Conservation (phyloP, 2,888 invertebrate species). For the Pycnomerus fuliginosus region DNA sequence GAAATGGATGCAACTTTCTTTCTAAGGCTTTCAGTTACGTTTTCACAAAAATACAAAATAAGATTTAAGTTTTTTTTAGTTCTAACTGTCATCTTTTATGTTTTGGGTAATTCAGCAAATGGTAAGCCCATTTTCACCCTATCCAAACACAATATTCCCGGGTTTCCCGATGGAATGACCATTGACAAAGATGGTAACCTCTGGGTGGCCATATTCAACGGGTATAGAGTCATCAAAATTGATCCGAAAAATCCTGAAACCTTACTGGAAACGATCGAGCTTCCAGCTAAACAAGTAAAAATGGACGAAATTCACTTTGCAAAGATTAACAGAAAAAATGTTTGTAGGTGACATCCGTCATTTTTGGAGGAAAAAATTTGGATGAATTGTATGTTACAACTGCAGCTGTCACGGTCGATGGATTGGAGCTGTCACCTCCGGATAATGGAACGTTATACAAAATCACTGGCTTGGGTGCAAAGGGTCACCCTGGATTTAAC, state of each 20-base stretch:
- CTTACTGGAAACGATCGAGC: constrained; percentile 59
- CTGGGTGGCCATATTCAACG: constrained; percentile 76
- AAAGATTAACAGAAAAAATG: neutral
- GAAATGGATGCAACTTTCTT: too few species aligned
- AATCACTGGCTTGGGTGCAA: constrained; percentile 45
- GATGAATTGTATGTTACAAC: constrained; percentile 38
- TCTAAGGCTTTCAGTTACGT: too few species aligned
- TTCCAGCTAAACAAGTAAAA: constrained; percentile 64
- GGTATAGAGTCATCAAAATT: constrained; percentile 60
- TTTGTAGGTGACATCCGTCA: constrained; percentile 38
- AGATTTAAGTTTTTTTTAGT: too few species aligned
- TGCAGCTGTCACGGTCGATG: constrained; percentile 35
- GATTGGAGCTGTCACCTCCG: constrained; percentile 20
- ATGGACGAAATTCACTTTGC: neutral
- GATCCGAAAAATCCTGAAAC: constrained; percentile 57
- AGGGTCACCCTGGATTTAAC: constrained; percentile 46
- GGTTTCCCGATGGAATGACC: constrained; percentile 74
- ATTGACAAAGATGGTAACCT: constrained; percentile 76
- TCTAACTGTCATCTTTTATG: too few species aligned
- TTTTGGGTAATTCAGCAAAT: constrained; percentile 57
- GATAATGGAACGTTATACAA: constrained; percentile 49
- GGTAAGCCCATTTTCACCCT: constrained; percentile 61
- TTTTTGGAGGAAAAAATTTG: constrained; percentile 38
- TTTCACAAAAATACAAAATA: too few species aligned
- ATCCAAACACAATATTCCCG: constrained; percentile 45